Conservation (phyloP, 2,797 vertebrate species). For the Tadarida brasiliensis region DNA sequence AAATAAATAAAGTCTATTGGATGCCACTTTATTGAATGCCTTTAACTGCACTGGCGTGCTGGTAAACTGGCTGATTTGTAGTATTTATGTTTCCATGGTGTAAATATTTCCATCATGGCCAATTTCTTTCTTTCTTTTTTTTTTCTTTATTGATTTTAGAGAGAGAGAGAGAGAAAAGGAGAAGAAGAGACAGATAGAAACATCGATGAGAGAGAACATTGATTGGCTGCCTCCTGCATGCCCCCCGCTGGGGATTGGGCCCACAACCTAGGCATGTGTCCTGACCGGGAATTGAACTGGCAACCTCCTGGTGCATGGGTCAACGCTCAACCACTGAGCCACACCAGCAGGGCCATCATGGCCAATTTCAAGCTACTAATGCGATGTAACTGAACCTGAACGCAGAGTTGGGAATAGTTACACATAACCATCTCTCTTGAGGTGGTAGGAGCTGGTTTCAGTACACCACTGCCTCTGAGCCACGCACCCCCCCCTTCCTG, state of each 20-base stretch:
- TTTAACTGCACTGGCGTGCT: not conserved
- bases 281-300: no score
- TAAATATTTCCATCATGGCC: not conserved
- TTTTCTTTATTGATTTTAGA: no score
- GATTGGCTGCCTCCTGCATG: no score
- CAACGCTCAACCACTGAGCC: no score
- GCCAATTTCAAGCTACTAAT: not conserved
- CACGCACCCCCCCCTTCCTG: not conserved
- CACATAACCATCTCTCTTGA: not conserved
- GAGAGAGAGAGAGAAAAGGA: no score
- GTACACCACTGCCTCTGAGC: not conserved
- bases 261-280: no score
- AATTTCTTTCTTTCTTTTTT: not conserved
- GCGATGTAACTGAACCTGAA: not conserved
- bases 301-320: no score
- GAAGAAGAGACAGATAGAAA: no score
- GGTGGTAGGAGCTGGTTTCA: not conserved
- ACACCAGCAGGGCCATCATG: not conserved
- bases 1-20: not conserved
- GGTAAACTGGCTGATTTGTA: not conserved
- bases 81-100: not conserved
- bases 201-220: no score
- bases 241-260: no score
- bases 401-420: not conserved
- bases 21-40: not conserved